Evolutionary conservation across 2,888 invertebrate species (phyloP), one percentile per base, ranked within the genome.

Genomic region (Drosophila limbata): DNA sequence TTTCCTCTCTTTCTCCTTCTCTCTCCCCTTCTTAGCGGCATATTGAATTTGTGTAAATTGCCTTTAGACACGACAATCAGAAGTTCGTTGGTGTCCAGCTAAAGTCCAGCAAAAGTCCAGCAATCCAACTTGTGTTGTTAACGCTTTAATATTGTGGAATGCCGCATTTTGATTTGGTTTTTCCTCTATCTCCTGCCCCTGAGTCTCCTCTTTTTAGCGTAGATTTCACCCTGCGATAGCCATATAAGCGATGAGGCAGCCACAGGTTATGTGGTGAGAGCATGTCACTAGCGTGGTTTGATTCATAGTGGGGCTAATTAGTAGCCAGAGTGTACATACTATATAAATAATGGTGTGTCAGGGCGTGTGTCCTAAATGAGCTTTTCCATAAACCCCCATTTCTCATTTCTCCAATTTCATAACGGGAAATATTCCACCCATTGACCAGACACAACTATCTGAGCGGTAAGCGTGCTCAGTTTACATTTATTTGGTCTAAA

Each of bases 41-140:
- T 82, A 76, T 81, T 77, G 79, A 84, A 85, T 79, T 89, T 80
- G 76, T 80, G 78, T 79, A 89, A 86, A 86, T 85, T 89, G 67
- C 83, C 70, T 6, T 19, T 50, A 73, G 77, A 82, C 85, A 85
- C 85, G 85, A 66, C 65, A 84, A 8, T 31, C 9, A 48, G 55
- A 48, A 57, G 62, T 64, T 64, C 55, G 45, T 59, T 64, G 57
- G n/a, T 59, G 62, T 69, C 56, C 79, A 62, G 28, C 37, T 44
- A 55, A 65, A 19, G 44, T 56, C 52, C 61, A 47, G 37, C 67
- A 19, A 55, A 65, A 19, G 44, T 56, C 52, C 61, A 47, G 37
- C 67, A 19, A 19, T 17, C 10, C 10, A 21, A 10, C 13, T 45
- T 47, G 21, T 62, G 60, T 66, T 73, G 73, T 68, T 84, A 70